Evolutionary conservation across 2,797 vertebrate species (phyloP).

Genomic region (Thaleichthys pacificus): DNA sequence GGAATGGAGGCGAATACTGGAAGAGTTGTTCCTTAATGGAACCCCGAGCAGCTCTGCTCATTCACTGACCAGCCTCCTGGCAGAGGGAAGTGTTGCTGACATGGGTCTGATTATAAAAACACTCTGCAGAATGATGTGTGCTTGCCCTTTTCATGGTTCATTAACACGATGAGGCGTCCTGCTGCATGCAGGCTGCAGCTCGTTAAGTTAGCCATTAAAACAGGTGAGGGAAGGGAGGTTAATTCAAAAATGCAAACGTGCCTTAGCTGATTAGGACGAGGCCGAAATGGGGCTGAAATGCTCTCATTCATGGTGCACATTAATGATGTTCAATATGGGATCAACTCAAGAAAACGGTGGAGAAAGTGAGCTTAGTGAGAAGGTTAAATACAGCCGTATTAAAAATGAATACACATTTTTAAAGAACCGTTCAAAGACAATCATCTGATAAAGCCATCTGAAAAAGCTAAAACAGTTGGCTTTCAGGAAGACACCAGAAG

Average conservation of each 20-base stretch:
- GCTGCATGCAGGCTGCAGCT: conserved; percentile 74
- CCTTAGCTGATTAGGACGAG: conserved; percentile 60
- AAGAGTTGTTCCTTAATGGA: conserved; percentile 47
- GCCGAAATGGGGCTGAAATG: conserved; percentile 55
- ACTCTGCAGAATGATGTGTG: conserved; percentile 67
- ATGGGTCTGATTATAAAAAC: conserved; percentile 67
- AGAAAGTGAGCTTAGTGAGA: too few relatives aligned
- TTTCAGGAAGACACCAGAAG: conserved; percentile 32
- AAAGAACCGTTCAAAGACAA: too few relatives aligned
- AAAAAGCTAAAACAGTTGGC: neutral
- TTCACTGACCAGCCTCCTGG: conserved; percentile 53
- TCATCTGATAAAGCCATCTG: too few relatives aligned
- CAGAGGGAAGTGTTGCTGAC: conserved; percentile 50
- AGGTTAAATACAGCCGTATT: too few relatives aligned
- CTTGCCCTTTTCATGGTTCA: conserved; percentile 81
- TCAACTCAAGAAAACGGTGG: too few relatives aligned
- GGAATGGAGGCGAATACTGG: conserved; percentile 9
- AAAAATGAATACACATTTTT: too few relatives aligned
- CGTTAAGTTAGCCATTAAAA: conserved; percentile 79
- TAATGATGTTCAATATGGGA: neutral
- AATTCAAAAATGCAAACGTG: conserved; percentile 65
- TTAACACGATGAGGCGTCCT: conserved; percentile 76
- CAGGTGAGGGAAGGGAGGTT: conserved; percentile 64
- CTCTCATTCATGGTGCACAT: conserved; percentile 6
- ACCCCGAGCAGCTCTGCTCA: conserved; percentile 48